Conservation (phyloP, 2,888 invertebrate species). For the Cerceris rybyensis region DNA sequence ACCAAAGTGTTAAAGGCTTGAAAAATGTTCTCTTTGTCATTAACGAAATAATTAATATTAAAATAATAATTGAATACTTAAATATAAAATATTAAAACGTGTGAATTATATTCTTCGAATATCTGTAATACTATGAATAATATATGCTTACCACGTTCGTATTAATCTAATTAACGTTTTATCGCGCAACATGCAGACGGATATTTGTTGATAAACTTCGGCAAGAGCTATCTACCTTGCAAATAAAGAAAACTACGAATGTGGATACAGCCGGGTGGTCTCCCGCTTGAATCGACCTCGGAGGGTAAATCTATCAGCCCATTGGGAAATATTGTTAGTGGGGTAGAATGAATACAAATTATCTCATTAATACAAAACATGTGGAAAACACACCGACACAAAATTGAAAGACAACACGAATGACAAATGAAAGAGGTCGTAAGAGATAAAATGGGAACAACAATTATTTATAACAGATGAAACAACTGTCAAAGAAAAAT, state of each 20-base stretch:
- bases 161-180: too few species aligned
- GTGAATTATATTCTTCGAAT: too few species aligned
- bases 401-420: neutral
- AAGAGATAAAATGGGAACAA: neutral
- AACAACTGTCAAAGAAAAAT: neutral
- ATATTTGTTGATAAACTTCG: neutral
- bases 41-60: too few species aligned
- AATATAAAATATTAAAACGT: too few species aligned
- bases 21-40: too few species aligned
- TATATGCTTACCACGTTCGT: too few species aligned
- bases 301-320: neutral
- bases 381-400: neutral
- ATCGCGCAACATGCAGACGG: neutral
- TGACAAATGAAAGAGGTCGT: slow-evolving; percentile 29
- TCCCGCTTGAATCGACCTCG: neutral
- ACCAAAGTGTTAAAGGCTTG: too few species aligned
- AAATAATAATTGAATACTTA: too few species aligned
- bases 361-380: neutral
- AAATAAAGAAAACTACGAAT: neutral
- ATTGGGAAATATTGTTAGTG: slow-evolving; percentile 3
- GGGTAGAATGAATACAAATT: neutral
- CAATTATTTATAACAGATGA: neutral
- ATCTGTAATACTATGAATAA: too few species aligned
- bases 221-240: neutral
- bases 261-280: neutral